Evolutionary conservation across 2,797 vertebrate species (phyloP).

Genomic region (Crenuchus spilurus): DNA sequence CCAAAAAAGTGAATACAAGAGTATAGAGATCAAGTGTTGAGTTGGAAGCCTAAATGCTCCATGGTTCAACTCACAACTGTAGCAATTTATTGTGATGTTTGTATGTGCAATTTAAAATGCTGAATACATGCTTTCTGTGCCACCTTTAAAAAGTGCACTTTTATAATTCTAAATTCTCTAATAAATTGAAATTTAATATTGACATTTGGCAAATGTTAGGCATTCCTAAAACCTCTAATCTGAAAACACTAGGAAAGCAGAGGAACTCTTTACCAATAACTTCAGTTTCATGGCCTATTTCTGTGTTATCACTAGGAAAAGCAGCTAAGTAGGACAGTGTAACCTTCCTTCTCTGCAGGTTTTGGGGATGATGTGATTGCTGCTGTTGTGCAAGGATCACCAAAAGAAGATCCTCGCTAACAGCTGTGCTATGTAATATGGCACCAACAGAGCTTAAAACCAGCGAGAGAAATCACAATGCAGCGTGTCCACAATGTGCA

Average conservation of each 20-base stretch:
- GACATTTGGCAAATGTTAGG: no score
- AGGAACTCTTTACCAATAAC: background rate
- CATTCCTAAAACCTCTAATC: no score
- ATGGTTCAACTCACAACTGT: no score
- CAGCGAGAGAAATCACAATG: background rate
- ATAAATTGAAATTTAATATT: no score
- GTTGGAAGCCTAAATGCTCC: no score
- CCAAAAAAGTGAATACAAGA: no score
- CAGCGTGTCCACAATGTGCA: background rate
- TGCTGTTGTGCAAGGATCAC: constrained; percentile 66
- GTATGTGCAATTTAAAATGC: no score
- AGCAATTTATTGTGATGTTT: no score
- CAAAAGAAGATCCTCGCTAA: constrained; percentile 49
- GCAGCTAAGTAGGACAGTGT: constrained; percentile 32
- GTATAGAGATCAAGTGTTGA: no score
- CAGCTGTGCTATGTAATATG: constrained; percentile 26
- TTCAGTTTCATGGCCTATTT: constrained; percentile 40
- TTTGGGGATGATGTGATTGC: constrained; percentile 65
- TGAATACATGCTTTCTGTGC: no score
- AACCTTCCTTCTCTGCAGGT: constrained; percentile 49
- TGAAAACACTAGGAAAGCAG: background rate
- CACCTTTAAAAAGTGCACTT: no score
- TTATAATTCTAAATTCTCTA: no score
- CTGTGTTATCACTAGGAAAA: constrained; percentile 27
- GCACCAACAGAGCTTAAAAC: background rate